phyloP scores from a whole-genome alignment of 2,113 vertebrate species.

The Sclerurus mexicanus region DNA sequence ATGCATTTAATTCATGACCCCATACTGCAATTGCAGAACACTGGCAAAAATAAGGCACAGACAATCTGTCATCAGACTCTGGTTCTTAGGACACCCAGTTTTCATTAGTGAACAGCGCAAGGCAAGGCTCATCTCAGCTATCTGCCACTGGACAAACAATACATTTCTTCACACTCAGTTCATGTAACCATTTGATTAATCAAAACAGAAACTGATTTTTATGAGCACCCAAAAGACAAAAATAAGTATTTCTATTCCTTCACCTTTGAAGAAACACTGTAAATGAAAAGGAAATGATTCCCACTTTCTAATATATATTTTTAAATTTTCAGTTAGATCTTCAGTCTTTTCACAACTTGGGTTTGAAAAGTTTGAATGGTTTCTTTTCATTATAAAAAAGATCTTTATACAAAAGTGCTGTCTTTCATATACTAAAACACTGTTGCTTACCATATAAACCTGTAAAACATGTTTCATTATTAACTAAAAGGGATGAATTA shows the following conservation, averaged over 20 bases:
- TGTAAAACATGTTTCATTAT: neutral
- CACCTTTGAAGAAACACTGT: neutral
- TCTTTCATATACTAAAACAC: neutral
- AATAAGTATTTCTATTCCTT: neutral
- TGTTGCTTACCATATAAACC: neutral
- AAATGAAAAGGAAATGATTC: neutral
- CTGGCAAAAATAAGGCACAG: neutral
- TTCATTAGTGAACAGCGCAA: neutral
- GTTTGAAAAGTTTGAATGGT: neutral
- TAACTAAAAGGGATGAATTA: neutral
- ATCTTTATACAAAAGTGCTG: neutral
- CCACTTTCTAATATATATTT: neutral
- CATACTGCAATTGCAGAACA: neutral
- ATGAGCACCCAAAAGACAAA: neutral
- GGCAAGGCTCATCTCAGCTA: neutral
- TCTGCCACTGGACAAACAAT: neutral
- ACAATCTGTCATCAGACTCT: neutral
- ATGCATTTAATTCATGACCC: neutral
- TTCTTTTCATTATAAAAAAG: neutral
- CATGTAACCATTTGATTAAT: neutral
- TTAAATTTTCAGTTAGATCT: neutral
- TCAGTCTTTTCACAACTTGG: neutral
- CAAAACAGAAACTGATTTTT: neutral
- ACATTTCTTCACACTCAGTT: neutral
- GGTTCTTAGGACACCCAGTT: neutral